Evolutionary conservation across 2,888 invertebrate species (phyloP).

Genomic region (Venustoraphidia nigricollis): DNA sequence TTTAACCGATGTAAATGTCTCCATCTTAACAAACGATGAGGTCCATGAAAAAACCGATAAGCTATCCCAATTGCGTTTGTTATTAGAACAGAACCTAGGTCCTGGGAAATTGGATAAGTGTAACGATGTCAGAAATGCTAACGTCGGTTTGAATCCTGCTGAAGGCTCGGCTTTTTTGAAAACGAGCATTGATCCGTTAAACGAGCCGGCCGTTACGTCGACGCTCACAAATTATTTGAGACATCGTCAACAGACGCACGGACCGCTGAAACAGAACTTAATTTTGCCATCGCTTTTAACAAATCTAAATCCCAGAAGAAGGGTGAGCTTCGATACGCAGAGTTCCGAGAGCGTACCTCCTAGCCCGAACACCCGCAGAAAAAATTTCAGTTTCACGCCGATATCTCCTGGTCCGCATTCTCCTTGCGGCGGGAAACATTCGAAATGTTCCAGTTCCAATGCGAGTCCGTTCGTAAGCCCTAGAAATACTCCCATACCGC

Average conservation of each 20-base stretch:
- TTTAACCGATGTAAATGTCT: no score
- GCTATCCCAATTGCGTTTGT: conserved; percentile 55
- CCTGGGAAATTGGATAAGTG: conserved; percentile 13
- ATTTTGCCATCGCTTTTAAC: conserved; percentile 22
- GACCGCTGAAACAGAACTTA: conserved; percentile 18
- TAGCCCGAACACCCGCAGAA: conserved; percentile 60
- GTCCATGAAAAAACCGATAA: conserved; percentile 43
- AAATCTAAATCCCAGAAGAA: conserved; percentile 25
- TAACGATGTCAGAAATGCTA: no score
- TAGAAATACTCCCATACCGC: conserved; percentile 54
- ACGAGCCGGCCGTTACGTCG: no score
- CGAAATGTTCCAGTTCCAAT: conserved; percentile 48
- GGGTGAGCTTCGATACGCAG: conserved; percentile 41
- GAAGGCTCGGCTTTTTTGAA: no score
- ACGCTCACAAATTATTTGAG: neutral
- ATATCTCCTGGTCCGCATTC: conserved; percentile 68
- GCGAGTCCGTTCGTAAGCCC: conserved; percentile 76
- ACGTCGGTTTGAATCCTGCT: no score
- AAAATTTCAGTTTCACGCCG: conserved; percentile 73
- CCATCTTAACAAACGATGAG: conserved; percentile 25
- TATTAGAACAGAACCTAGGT: conserved; percentile 50
- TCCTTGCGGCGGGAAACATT: conserved; percentile 32
- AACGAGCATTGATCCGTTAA: no score
- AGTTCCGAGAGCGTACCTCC: conserved; percentile 39
- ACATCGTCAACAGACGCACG: conserved; percentile 2